Conservation (phyloP, 2,888 invertebrate genomes). For the Tinea trinotella region DNA sequence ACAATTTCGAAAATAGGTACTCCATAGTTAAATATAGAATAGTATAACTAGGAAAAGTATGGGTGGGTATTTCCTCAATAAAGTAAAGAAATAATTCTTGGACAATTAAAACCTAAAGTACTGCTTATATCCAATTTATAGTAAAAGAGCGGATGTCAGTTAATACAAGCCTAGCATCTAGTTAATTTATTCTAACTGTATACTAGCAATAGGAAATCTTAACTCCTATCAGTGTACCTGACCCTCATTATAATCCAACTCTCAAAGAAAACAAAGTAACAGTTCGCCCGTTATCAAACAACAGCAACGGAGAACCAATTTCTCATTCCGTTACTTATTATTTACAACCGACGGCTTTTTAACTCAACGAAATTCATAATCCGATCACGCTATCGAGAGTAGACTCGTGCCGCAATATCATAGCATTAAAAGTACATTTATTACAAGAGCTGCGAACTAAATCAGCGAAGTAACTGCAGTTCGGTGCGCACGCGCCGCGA, state of each 20-base stretch:
- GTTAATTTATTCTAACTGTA: conserved; percentile 3
- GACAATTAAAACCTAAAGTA: no score
- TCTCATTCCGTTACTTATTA: conserved; percentile 19
- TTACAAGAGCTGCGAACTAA: conserved; percentile 52
- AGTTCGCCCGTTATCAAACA: conserved; percentile 6
- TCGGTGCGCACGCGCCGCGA: conserved; percentile 64
- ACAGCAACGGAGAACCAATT: conserved; percentile 6
- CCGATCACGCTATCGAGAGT: conserved; percentile 31
- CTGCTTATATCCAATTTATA: background rate
- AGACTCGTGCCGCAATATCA: conserved; percentile 56
- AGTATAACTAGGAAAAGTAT: no score
- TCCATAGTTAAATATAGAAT: no score
- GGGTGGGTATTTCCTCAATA: no score
- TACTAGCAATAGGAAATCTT: background rate
- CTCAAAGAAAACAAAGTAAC: conserved; percentile 8
- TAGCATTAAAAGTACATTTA: conserved; percentile 67
- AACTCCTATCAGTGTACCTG: conserved; percentile 7
- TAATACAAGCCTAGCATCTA: background rate
- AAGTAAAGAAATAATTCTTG: no score
- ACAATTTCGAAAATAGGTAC: no score
- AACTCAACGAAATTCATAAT: conserved; percentile 50
- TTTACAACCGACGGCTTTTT: conserved; percentile 19
- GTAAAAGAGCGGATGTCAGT: background rate
- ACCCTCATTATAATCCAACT: conserved; percentile 6
- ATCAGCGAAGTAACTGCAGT: conserved; percentile 45